Evolutionary conservation across 2,113 vertebrate species (phyloP), one percentile per base, ranked within the genome.

Genomic region (Gavialis gangeticus): DNA sequence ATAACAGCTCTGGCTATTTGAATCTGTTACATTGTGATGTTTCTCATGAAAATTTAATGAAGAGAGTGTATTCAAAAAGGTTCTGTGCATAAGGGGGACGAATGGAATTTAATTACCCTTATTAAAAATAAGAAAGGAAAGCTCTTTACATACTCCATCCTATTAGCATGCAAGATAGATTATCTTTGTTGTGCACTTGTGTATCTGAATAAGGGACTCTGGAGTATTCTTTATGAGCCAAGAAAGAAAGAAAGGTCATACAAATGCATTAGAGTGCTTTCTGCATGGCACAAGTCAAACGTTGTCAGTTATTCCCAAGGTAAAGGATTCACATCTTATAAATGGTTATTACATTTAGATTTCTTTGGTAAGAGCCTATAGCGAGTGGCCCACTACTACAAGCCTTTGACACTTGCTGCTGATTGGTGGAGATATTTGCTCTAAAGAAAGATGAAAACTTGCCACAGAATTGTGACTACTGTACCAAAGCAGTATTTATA

Each of bases 31-130:
- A 97, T 95, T 97, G 95, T 98, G 91, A 96, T 98, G 87, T 96
- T 97, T 97, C 97, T 98, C 94, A 98, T 98, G 93, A 98, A 98
- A 98, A 96, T 97, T 98, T 97, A 97, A 98, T 97, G 97, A 98
- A 89, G 56, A 96, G 57, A 88, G 54, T 97, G 94, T 93, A 96
- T 97, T 97, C 95, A 97, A 87, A 98, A 84, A 94, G 88, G 83
- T 97, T 96, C 80, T 94, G 28, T 97, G 92, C 83, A 88, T 94
- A 95, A 89, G 69, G 78, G 71, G 84, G 60, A 91, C 86, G 93
- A 94, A 96, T 89, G 63, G 97, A 97, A 97, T 98, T 97, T 98
- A 98, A 98, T 98, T 98, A 97, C 89, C 93, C 94, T 93, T 98
- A 97, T 98, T 98, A 98, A 97, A 98, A 98, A 94, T 96, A 96